Percentiles rank a stretch among this genome's conserved stretches.
These are phyloP conservation scores for Trichoplax adhaerens DNA, from an alignment of 37 sponge, comb jelly and placozoan genomes.

Conservation along the genomic window DNA sequence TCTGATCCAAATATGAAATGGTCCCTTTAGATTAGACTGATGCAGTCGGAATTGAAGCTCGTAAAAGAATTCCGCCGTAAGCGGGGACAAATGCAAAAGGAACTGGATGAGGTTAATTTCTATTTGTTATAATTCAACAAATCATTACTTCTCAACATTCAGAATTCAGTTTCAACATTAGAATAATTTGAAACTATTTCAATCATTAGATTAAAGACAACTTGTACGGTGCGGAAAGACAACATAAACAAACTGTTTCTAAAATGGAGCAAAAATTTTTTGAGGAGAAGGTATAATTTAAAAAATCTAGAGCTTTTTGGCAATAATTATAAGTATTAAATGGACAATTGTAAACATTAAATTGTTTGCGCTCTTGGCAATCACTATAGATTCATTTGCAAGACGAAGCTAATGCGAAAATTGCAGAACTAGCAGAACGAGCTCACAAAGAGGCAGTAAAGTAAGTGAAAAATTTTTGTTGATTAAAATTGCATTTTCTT, in stretches of 20 bases:
- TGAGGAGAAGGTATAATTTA: slow-evolving; percentile 54
- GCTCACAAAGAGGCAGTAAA: slow-evolving; percentile 84
- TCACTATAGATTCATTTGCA: slow-evolving; percentile 25
- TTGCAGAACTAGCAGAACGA: slow-evolving; percentile 63
- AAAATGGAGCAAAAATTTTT: slow-evolving; percentile 51
- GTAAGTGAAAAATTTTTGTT: not conserved
- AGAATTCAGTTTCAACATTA: too few relatives aligned
- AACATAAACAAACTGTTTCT: slow-evolving; percentile 30
- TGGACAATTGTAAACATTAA: not conserved
- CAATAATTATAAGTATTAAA: not conserved
- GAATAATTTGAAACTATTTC: too few relatives aligned
- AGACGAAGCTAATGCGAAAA: slow-evolving; percentile 73
- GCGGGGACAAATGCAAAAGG: slow-evolving; percentile 53
- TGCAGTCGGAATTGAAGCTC: slow-evolving; percentile 69
- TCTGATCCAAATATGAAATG: too few relatives aligned
- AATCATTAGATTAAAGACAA: not conserved
- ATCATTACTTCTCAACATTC: too few relatives aligned
- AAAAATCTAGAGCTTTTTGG: not conserved
- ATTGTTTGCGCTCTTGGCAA: not conserved
- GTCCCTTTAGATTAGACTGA: slow-evolving; percentile 16
- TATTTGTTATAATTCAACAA: not conserved
- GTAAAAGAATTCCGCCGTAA: slow-evolving; percentile 65
- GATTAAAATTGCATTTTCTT: not conserved
- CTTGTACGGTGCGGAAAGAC: slow-evolving; percentile 15
- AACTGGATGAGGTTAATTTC: slow-evolving; percentile 38